These are phyloP conservation scores for Pollachius pollachius DNA, from an alignment of 2,113 vertebrate species.

Conservation along the genomic window DNA sequence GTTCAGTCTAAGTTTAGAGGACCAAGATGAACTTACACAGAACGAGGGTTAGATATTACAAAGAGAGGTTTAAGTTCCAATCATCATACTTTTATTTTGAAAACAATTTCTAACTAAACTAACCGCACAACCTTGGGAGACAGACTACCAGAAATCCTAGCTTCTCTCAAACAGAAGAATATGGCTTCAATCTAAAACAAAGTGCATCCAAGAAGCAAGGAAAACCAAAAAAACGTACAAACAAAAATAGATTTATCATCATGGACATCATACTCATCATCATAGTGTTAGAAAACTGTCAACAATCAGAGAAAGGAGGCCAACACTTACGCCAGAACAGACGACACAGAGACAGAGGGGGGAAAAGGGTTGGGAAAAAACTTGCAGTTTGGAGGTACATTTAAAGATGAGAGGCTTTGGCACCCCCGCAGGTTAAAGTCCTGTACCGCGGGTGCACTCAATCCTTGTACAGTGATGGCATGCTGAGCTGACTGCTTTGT, in stretches of 20 bases:
- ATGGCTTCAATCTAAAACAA: conserved; percentile 71
- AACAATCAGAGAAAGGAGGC: conserved; percentile 49
- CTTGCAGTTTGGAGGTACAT: conserved; percentile 84
- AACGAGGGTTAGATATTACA: no score
- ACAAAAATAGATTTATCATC: conserved; percentile 19
- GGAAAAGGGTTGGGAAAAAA: conserved; percentile 71
- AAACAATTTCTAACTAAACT: no score
- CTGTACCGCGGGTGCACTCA: conserved; percentile 25
- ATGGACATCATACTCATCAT: not conserved
- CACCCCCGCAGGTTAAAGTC: conserved; percentile 24
- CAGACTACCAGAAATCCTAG: conserved; percentile 9
- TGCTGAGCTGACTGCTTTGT: conserved; percentile 18
- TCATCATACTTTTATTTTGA: no score
- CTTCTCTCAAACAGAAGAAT: conserved; percentile 60
- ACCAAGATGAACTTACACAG: no score
- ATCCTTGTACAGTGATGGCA: conserved; percentile 5
- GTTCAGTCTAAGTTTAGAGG: no score
- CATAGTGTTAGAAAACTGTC: conserved; percentile 32
- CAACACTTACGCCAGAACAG: conserved; percentile 66
- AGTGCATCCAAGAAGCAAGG: conserved; percentile 77
- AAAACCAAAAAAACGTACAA: conserved; percentile 40
- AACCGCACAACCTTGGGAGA: no score
- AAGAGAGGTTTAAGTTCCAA: no score
- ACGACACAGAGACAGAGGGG: conserved; percentile 81
- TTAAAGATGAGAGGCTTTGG: conserved; percentile 66